phyloP scores from a whole-genome alignment of 2,888 invertebrate species.

The Dryocosmus kuriphilus region DNA sequence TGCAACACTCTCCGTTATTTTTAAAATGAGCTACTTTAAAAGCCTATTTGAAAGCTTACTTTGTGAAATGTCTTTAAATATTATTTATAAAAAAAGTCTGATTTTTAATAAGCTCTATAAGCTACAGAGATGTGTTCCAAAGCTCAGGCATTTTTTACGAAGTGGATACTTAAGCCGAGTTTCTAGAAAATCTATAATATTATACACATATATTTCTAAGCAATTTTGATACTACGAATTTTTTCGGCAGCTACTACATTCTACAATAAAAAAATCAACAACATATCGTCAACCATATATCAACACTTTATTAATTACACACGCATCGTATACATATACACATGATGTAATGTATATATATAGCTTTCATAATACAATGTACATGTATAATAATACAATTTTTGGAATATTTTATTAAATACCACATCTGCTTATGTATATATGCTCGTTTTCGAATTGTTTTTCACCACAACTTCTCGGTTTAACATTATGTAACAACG shows the following conservation, averaged over 20 bases:
- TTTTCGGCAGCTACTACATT: neutral
- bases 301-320: conserved; percentile 73
- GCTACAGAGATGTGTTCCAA: conserved; percentile 9
- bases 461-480: conserved; percentile 50
- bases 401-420: conserved; percentile 51
- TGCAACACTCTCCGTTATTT: neutral
- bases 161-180: conserved; percentile 22
- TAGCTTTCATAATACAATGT: conserved; percentile 65
- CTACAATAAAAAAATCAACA: conserved; percentile 8
- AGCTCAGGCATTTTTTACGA: conserved; percentile 16
- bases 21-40: neutral
- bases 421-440: conserved; percentile 55
- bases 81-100: conserved; percentile 24
- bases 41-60: neutral
- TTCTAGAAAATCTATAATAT: conserved; percentile 8
- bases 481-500: conserved; percentile 64
- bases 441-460: conserved; percentile 54
- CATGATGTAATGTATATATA: conserved; percentile 61
- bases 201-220: neutral
- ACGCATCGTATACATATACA: conserved; percentile 69
- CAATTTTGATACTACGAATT: neutral
- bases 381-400: conserved; percentile 65
- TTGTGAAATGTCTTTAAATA: neutral
- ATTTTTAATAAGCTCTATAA: conserved; percentile 2
- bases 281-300: conserved; percentile 68